Percentiles rank a stretch among this genome's conserved stretches.
Conservation (phyloP, 2,888 invertebrate genomes). For the Brachynemurus nebulosus region DNA sequence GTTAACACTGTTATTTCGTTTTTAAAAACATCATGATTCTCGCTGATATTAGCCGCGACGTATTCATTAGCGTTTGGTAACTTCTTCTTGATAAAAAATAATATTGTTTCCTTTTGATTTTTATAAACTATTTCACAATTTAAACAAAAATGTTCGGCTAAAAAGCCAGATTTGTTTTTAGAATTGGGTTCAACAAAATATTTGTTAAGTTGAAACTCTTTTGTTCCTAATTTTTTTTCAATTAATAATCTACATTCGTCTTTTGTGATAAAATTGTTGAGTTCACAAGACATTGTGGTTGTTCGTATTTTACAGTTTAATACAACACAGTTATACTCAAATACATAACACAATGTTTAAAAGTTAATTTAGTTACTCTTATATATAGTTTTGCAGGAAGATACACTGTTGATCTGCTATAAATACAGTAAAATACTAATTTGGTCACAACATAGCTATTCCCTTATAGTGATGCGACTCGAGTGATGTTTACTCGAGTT, state of each 20-base stretch:
- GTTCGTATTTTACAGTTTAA: no score
- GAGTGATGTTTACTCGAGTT: no score
- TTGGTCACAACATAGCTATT: no score
- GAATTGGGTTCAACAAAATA: not conserved
- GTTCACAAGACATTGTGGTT: no score
- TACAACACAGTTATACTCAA: no score
- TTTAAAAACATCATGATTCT: not conserved
- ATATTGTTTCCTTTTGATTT: not conserved
- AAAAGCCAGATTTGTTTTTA: not conserved
- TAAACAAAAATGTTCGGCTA: not conserved
- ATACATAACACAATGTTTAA: no score
- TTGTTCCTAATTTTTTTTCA: not conserved
- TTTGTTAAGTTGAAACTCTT: not conserved
- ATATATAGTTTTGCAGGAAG: no score
- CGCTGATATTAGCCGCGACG: not conserved
- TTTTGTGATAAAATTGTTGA: not conserved
- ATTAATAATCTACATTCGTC: not conserved
- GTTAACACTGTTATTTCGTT: not conserved
- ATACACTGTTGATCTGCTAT: no score
- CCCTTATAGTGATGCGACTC: no score
- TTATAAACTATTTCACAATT: not conserved
- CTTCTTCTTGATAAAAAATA: not conserved
- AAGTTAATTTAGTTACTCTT: no score
- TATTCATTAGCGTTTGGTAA: not conserved
- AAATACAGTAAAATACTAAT: no score